phyloP scores from a whole-genome alignment of 2,888 invertebrate species.

The Cephus sareptanus region DNA sequence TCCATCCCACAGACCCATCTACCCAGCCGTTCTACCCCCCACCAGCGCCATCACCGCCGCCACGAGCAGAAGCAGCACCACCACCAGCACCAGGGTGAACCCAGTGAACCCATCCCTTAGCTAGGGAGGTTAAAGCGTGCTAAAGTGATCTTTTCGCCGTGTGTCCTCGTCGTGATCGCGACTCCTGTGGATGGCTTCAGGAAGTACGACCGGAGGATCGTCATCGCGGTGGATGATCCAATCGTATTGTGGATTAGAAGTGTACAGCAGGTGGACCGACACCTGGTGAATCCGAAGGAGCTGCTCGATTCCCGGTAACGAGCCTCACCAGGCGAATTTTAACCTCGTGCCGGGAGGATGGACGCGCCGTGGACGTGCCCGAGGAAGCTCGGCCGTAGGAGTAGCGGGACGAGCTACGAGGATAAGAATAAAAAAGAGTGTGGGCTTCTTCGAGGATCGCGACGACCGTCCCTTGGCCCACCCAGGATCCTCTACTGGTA shows the following conservation, averaged over 20 bases:
- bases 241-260: background rate
- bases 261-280: background rate
- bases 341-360: slow-evolving; percentile 8
- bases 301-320: background rate
- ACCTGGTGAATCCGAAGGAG: background rate
- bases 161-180: background rate
- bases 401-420: background rate
- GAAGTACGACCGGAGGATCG: background rate
- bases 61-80: background rate
- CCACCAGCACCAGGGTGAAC: background rate
- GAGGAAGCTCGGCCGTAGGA: slow-evolving; percentile 11
- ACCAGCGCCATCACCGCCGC: background rate
- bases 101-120: background rate
- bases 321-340: background rate
- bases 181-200: background rate
- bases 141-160: background rate
- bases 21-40: background rate
- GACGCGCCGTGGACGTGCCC: slow-evolving; percentile 8
- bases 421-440: background rate
- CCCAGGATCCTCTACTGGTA: background rate
- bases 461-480: slow-evolving; percentile 1
- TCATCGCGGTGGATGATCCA: background rate
- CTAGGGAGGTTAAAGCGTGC: background rate
- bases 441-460: slow-evolving; percentile 1
- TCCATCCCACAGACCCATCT: background rate